Evolutionary conservation across 2,888 invertebrate genomes (phyloP), one percentile per base, ranked within the genome.

Genomic region (Ormyrus rosae): DNA sequence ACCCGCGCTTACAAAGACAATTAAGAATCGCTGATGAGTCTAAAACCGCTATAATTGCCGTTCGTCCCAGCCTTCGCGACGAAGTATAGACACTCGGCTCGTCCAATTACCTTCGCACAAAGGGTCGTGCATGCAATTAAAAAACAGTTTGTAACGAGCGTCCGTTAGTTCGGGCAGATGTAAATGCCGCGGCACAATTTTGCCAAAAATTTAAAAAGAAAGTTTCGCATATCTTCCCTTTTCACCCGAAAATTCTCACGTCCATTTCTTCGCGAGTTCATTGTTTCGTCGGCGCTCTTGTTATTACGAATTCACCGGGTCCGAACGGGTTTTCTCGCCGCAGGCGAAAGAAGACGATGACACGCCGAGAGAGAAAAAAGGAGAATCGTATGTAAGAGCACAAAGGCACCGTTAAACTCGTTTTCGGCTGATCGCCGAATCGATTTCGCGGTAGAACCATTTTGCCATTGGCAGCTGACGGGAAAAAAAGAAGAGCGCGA

Each of bases 361-460:
- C 8, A 13, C 64, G 65, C 50, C 53, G 60, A 53, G 48, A 10
- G 51, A 6, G n/a, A 53, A 61, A 72, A 68, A 77, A 69, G 64
- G 19, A 50, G 61, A 5, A n/a, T 51, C 10, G 65, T 50, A 9
- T 51, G 34, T 51, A n/a, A 63, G 74, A 67, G 78, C 69, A 78
- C 81, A 73, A 70, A 53, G 70, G 68, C 63, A 75, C 81, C 65
- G 77, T 73, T 68, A 78, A 69, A 69, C 75, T 56, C 78, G 81
- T 79, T 76, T 53, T 9, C 34, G 34, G 19, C 50, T 72, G 74
- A 79, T 79, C 64, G 72, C 10, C 80, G 19, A 80, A 80, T 80
- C 75, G 76, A 80, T 80, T 80, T 76, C 55, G 68, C 60, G 79
- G 74, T 58, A 68, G 69, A 63, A 69, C 34, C 61, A 34, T 51